Conservation (phyloP, 2,113 vertebrate genomes). For the Vulpes lagopus region DNA sequence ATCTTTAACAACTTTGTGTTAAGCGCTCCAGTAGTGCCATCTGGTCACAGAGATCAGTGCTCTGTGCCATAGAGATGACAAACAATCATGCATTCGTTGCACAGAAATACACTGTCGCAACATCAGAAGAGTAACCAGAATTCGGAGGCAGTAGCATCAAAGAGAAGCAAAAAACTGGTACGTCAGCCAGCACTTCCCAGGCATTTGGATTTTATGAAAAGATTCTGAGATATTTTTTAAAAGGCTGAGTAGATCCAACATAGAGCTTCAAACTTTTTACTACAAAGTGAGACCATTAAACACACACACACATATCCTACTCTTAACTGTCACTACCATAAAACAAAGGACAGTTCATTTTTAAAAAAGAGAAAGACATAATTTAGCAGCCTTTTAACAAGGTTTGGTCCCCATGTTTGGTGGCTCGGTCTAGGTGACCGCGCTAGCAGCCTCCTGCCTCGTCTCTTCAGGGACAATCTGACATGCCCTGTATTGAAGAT, state of each 20-base stretch:
- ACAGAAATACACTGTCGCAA: not conserved
- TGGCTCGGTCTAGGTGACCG: not conserved
- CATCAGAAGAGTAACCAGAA: not conserved
- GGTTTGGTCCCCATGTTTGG: not conserved
- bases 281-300: not conserved
- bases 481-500: not conserved
- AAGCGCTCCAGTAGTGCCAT: not conserved
- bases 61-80: not conserved
- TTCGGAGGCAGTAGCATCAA: not conserved
- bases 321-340: not conserved
- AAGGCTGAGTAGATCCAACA: not conserved
- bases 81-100: not conserved
- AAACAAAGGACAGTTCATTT: not conserved
- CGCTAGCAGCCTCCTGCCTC: not conserved
- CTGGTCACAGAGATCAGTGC: not conserved
- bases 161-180: not conserved
- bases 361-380: not conserved
- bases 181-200: not conserved
- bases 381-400: not conserved
- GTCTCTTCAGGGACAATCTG: not conserved
- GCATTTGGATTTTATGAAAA: constrained; percentile 19
- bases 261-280: not conserved
- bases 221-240: not conserved
- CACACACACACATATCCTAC: not conserved
- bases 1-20: not conserved